Evolutionary conservation across 2,888 invertebrate genomes (phyloP).

Genomic region (Corythucha ciliata): DNA sequence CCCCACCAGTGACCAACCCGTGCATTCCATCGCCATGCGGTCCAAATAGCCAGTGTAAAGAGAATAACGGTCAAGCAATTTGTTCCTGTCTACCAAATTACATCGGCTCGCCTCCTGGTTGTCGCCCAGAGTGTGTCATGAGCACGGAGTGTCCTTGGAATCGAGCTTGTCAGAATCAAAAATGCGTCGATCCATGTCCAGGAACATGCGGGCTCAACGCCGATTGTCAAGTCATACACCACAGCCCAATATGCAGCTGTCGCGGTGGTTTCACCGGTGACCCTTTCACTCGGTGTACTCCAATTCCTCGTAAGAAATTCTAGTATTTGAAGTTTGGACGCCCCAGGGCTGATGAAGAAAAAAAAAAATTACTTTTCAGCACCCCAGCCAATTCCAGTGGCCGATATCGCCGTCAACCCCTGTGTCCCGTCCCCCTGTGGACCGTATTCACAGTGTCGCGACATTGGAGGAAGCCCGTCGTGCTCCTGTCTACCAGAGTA

Average conservation of each 20-base stretch:
- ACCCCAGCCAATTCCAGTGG: conserved; percentile 16
- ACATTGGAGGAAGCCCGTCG: conserved; percentile 40
- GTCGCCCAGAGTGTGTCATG: conserved; percentile 61
- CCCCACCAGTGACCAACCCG: conserved; percentile 39
- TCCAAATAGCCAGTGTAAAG: conserved; percentile 58
- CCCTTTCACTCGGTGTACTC: conserved; percentile 54
- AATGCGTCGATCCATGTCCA: conserved; percentile 51
- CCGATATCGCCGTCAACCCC: conserved; percentile 42
- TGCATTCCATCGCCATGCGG: conserved; percentile 53
- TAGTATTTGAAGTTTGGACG: neutral
- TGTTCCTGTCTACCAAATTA: conserved; percentile 65
- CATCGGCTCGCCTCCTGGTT: conserved; percentile 67
- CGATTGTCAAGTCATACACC: conserved; percentile 61
- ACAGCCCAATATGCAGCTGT: conserved; percentile 67
- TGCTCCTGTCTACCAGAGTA: conserved; percentile 44
- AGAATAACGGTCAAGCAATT: conserved; percentile 47
- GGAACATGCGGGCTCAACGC: conserved; percentile 68
- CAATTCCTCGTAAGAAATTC: conserved; percentile 37
- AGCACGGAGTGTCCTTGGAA: conserved; percentile 50
- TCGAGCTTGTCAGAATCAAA: conserved; percentile 45
- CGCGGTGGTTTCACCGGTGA: conserved; percentile 57
- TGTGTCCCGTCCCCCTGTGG: conserved; percentile 57
- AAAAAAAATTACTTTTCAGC: no score
- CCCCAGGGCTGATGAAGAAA: no score
- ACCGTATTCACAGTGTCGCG: conserved; percentile 42